Evolutionary conservation across 2,113 vertebrate genomes (phyloP).

Genomic region (Nothoprocta pentlandii): DNA sequence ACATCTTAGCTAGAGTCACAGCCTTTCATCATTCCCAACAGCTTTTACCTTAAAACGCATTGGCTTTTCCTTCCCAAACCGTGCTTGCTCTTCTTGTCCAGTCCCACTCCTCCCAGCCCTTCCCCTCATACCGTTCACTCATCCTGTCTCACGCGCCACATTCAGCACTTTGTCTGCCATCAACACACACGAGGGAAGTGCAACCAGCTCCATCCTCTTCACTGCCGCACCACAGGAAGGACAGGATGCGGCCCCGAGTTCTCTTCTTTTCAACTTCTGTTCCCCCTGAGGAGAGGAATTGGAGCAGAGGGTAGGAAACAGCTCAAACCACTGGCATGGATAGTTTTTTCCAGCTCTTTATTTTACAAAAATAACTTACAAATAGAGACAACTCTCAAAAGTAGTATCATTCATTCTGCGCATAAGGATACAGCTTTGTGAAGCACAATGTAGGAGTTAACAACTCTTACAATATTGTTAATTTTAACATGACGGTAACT

Average conservation of each 20-base stretch:
- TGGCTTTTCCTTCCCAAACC: not conserved
- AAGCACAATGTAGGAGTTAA: not conserved
- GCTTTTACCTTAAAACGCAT: not conserved
- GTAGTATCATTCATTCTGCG: constrained; percentile 31
- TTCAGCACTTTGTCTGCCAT: not conserved
- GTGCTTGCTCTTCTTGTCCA: not conserved
- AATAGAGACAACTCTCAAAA: constrained; percentile 58
- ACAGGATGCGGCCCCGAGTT: not conserved
- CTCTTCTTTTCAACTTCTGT: not conserved
- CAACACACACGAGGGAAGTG: not conserved
- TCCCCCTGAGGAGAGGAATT: not conserved
- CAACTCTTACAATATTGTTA: constrained; percentile 32
- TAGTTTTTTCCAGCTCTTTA: constrained; percentile 54
- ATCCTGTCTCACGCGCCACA: not conserved
- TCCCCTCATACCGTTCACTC: not conserved
- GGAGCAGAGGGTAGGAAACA: not conserved
- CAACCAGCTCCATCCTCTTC: not conserved
- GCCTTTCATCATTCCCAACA: not conserved
- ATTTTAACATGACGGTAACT: constrained; percentile 32
- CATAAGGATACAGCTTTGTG: constrained; percentile 4
- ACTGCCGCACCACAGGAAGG: not conserved
- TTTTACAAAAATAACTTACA: constrained; percentile 85
- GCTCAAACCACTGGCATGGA: not conserved
- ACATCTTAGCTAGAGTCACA: not conserved
- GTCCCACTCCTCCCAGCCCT: not conserved